Evolutionary conservation across 2,888 invertebrate species (phyloP), one percentile per base, ranked within the genome.

Genomic region (Brenthis ino): DNA sequence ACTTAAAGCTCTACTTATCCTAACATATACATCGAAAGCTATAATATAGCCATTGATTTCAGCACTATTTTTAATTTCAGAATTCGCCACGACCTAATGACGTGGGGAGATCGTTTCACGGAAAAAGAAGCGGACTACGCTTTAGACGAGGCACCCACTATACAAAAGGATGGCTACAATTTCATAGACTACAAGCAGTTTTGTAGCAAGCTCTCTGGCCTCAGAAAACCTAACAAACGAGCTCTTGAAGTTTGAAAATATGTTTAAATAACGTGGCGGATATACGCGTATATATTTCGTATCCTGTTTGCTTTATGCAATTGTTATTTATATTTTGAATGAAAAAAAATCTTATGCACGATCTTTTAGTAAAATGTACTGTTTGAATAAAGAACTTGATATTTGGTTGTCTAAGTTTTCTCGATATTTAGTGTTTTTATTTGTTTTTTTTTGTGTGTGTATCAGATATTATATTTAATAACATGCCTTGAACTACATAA

Each of bases 131-230:
- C 95, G 0, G 92, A 94, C 72, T 93, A 94, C 75, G 95, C 95
- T 0, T 82, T 95, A 14, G 94, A 94, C 73, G 94, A 94, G 77
- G 95, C 95, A 0, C 95, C 95, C 0, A 83, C 93, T 65, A 87
- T 93, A n/a, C 88, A 93, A 68, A 90, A 93, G 54, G 93, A 93
- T 67, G 93, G 94, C 2, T 81, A 79, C 70, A 82, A 85, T 43
- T 94, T 95, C 93, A 95, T 95, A 71, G 95, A 95, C 80, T 95
- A 95, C 79, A 87, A 93, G 16, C 94, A 94, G 50, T 95, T 95
- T 78, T 95, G 95, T 81, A 93, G 93, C 73, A 93, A 93, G 77
- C 87, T 95, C 3, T 93, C 94, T 63, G 95, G 95, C 8, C 84
- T 95, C 72, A 88, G 93, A 57, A 95, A 95, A 78, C 78, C 86